Percentiles rank a stretch among this genome's conserved stretches.
phyloP scores from a whole-genome alignment of 2,797 vertebrate species.

The Brachyrhaphis roseni region DNA sequence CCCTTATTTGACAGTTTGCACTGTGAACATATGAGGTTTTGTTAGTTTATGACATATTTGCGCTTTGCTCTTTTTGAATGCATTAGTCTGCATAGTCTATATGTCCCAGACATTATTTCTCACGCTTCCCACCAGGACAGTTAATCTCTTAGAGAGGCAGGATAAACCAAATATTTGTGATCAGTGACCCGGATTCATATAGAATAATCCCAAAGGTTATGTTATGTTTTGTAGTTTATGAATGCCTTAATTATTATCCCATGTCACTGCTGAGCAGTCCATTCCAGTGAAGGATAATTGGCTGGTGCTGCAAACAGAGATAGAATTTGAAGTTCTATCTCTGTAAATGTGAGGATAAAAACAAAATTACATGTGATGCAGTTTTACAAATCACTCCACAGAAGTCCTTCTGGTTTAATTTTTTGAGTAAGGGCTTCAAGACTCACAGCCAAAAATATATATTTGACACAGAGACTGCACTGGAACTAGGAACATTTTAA shows the following conservation, averaged over 20 bases:
- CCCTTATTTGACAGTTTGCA: slow-evolving; percentile 13
- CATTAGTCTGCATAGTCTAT: slow-evolving; percentile 17
- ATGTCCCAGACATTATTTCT: slow-evolving; percentile 32
- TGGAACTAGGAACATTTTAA: slow-evolving; percentile 10
- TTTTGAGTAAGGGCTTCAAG: slow-evolving; percentile 1
- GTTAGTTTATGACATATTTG: slow-evolving; percentile 19
- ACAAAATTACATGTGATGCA: not conserved
- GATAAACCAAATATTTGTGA: slow-evolving; percentile 63
- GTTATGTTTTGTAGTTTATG: slow-evolving; percentile 18
- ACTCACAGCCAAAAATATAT: not conserved
- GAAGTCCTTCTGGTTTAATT: not conserved
- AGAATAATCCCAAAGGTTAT: slow-evolving; percentile 45
- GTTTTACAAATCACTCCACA: not conserved
- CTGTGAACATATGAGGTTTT: slow-evolving; percentile 12
- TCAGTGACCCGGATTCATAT: slow-evolving; percentile 52
- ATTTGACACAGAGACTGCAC: not conserved
- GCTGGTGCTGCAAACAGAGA: not conserved
- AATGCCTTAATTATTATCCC: not conserved
- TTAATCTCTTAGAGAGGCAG: slow-evolving; percentile 57
- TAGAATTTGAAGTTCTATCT: not conserved
- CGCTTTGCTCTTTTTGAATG: slow-evolving; percentile 16
- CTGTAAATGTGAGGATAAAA: not conserved
- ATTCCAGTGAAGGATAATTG: not conserved
- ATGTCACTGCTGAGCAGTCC: not conserved
- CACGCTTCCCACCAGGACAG: slow-evolving; percentile 46